Evolutionary conservation across 2,888 invertebrate genomes (phyloP).

Genomic region (Volucella zonaria): DNA sequence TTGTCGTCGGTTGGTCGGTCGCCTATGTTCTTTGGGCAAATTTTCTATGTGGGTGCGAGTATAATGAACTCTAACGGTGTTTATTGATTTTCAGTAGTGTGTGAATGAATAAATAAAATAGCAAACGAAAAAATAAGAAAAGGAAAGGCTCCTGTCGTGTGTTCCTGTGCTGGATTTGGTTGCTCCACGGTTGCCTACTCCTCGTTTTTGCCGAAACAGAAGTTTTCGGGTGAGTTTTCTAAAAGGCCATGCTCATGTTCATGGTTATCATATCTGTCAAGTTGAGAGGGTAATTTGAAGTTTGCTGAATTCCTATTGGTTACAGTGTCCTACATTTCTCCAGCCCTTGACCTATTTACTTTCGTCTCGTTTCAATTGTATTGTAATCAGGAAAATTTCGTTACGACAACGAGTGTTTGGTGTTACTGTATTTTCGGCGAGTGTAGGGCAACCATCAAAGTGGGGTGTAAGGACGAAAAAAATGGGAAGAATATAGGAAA

Average conservation of each 20-base stretch:
- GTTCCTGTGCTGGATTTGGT: conserved; percentile 2
- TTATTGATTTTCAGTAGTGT: conserved; percentile 66
- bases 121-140: not conserved
- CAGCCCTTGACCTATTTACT: conserved; percentile 73
- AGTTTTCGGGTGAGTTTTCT: not conserved
- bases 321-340: conserved; percentile 59
- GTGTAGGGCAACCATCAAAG: conserved; percentile 35
- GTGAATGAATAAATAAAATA: conserved; percentile 37
- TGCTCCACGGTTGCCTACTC: conserved; percentile 4
- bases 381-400: conserved; percentile 52
- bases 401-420: conserved; percentile 10
- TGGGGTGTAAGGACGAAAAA: conserved; percentile 14
- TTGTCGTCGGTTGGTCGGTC: conserved; percentile 49
- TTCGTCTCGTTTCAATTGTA: too few relatives aligned
- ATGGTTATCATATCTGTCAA: conserved; percentile 1
- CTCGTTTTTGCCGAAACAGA: not conserved
- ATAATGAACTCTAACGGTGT: conserved; percentile 68
- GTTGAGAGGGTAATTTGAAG: conserved; percentile 8
- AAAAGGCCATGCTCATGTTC: too few relatives aligned
- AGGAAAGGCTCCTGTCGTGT: too few relatives aligned
- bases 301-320: conserved; percentile 26
- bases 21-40: conserved; percentile 59
- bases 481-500: too few relatives aligned
- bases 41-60: conserved; percentile 69
- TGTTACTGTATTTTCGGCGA: conserved; percentile 8